Conservation (phyloP, 2,113 vertebrate genomes). For the Passerina amoena region DNA sequence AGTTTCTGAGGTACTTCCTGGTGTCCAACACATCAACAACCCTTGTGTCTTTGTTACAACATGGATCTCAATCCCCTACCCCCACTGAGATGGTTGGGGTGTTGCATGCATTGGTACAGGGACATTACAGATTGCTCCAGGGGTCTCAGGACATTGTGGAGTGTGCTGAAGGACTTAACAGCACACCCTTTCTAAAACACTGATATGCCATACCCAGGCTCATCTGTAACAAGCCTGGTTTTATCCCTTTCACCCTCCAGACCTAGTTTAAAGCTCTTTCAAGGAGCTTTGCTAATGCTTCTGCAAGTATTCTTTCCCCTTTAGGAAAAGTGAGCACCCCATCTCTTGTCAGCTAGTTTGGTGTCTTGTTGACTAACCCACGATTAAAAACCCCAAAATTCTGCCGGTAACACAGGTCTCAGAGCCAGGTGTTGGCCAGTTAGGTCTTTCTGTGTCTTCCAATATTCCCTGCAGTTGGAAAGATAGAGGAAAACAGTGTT, state of each 20-base stretch:
- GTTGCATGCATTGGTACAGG: not conserved
- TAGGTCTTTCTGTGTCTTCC: not conserved
- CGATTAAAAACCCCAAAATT: not conserved
- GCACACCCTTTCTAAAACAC: not conserved
- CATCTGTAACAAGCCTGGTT: not conserved
- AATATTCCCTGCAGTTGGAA: not conserved
- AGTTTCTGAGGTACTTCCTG: not conserved
- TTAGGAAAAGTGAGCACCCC: not conserved
- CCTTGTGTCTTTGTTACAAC: not conserved
- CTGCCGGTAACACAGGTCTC: not conserved
- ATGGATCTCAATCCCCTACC: not conserved
- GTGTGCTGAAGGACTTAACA: not conserved
- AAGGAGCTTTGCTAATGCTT: not conserved
- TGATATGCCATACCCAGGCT: not conserved
- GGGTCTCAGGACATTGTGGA: not conserved
- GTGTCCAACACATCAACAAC: not conserved
- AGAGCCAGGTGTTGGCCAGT: not conserved
- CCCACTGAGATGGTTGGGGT: not conserved
- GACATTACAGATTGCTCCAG: not conserved
- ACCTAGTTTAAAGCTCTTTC: not conserved
- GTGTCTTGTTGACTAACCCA: not conserved
- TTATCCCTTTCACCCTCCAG: not conserved
- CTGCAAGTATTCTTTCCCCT: not conserved
- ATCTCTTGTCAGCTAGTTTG: accelerated
- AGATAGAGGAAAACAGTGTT: accelerated